Evolutionary conservation across 2,113 vertebrate genomes (phyloP).

Genomic region (Oenanthe melanoleuca): DNA sequence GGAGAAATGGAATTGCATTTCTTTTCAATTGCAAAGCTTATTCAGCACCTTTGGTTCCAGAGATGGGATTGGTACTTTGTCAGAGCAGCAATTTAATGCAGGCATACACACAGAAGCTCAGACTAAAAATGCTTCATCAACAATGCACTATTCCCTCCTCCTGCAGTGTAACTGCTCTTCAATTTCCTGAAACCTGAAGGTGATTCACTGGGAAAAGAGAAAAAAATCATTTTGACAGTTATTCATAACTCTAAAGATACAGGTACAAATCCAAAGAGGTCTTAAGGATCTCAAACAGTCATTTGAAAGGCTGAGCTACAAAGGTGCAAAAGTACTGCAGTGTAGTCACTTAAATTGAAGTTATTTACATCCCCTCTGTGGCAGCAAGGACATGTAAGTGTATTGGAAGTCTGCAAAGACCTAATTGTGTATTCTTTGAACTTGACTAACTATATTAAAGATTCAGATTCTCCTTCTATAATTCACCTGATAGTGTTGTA

Average conservation of each 20-base stretch:
- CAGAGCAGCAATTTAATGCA: conserved; percentile 2
- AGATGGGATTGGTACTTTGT: neutral
- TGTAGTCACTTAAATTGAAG: neutral
- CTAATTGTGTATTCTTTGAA: neutral
- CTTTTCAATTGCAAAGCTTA: neutral
- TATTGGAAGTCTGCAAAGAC: neutral
- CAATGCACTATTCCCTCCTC: neutral
- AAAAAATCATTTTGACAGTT: neutral
- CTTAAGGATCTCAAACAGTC: neutral
- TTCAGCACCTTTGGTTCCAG: neutral
- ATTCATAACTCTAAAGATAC: neutral
- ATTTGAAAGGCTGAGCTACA: neutral
- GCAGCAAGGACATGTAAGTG: neutral
- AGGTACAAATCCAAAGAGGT: neutral
- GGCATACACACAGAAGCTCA: neutral
- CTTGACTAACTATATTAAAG: neutral
- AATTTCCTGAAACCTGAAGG: neutral
- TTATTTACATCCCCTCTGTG: neutral
- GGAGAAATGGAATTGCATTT: neutral
- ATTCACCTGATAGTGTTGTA: neutral
- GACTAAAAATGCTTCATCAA: neutral
- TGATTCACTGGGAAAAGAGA: neutral
- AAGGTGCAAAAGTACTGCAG: neutral
- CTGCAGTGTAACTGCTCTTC: neutral
- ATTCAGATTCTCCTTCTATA: neutral